Conservation (phyloP, 2,888 invertebrate species). For the Blastobasis adustella region DNA sequence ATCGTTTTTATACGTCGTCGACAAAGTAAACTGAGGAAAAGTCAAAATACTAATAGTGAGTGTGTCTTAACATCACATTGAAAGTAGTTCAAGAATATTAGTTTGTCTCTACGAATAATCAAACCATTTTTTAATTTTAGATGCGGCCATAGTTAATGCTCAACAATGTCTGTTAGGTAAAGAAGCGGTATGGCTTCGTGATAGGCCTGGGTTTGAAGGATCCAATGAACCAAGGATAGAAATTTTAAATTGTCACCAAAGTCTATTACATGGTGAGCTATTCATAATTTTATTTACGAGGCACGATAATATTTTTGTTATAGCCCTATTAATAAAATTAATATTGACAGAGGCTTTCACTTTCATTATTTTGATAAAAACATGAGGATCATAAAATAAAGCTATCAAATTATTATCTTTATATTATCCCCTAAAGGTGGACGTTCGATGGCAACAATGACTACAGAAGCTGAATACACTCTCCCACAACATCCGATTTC, state of each 20-base stretch:
- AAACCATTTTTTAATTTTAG: constrained; percentile 25
- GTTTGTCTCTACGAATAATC: not conserved
- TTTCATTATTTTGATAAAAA: too few relatives aligned
- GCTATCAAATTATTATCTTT: too few relatives aligned
- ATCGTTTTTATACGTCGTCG: constrained; percentile 55
- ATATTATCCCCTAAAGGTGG: constrained; percentile 38
- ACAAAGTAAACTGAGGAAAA: constrained; percentile 59
- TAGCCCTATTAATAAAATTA: not conserved
- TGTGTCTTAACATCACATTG: not conserved
- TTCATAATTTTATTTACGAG: not conserved
- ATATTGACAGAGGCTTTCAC: not conserved
- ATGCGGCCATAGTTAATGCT: constrained; percentile 54
- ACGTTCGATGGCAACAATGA: constrained; percentile 56
- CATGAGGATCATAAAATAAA: too few relatives aligned
- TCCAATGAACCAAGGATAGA: constrained; percentile 63
- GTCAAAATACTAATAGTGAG: constrained; percentile 53
- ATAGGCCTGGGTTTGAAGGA: constrained; percentile 60
- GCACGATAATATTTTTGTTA: not conserved
- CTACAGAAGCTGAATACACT: constrained; percentile 66
- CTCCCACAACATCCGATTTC: constrained; percentile 59
- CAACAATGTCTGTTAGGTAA: constrained; percentile 65
- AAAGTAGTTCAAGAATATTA: not conserved
- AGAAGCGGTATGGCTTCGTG: constrained; percentile 65
- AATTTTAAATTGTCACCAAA: constrained; percentile 64
- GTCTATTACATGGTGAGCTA: constrained; percentile 49